Conservation (phyloP, 2,888 invertebrate genomes). For the Scotopteryx bipunctaria region DNA sequence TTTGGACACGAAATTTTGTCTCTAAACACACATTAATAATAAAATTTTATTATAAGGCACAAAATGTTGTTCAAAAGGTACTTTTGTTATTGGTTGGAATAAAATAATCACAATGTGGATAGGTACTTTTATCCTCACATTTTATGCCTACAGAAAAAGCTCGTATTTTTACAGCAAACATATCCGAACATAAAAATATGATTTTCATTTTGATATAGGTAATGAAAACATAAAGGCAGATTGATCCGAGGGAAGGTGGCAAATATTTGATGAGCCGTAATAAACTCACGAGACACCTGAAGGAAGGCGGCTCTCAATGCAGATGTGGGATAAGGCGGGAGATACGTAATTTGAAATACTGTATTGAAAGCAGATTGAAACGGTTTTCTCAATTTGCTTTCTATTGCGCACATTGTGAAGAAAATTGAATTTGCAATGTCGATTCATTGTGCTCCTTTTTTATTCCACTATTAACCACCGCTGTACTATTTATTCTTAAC, state of each 20-base stretch:
- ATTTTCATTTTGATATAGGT: slow-evolving; percentile 29
- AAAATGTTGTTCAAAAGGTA: no score
- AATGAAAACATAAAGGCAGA: slow-evolving; percentile 35
- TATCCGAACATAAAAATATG: slow-evolving; percentile 24
- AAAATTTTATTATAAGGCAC: no score
- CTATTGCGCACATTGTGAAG: no score
- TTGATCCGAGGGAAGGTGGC: slow-evolving; percentile 40
- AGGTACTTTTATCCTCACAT: no score
- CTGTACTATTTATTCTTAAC: no score
- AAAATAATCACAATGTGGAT: no score
- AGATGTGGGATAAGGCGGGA: slow-evolving; percentile 16
- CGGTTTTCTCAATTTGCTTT: slow-evolving; percentile 1
- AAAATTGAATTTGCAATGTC: no score
- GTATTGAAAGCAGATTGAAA: slow-evolving; percentile 6
- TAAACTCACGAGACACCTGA: slow-evolving; percentile 68
- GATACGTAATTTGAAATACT: slow-evolving; percentile 6
- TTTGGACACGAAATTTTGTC: no score
- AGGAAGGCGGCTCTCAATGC: slow-evolving; percentile 31
- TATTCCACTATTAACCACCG: no score
- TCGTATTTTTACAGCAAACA: slow-evolving; percentile 10
- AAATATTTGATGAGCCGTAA: slow-evolving; percentile 65
- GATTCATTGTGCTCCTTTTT: no score
- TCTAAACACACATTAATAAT: no score
- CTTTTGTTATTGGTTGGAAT: no score
- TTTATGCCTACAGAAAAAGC: neutral